Evolutionary conservation across 1,140 invertebrate genomes (phyloP).

Genomic region (Trachymyrmex septentrionalis): DNA sequence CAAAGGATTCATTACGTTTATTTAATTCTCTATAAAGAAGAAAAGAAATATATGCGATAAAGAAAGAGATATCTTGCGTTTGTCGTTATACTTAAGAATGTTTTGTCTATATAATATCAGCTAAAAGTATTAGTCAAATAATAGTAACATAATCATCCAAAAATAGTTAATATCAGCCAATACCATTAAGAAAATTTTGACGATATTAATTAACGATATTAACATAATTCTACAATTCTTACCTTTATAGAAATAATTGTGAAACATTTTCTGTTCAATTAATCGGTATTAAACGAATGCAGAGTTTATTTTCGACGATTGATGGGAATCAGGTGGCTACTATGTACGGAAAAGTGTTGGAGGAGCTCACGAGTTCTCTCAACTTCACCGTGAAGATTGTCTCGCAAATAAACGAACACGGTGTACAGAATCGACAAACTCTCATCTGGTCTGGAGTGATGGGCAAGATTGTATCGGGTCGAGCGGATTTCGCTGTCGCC

Average conservation of each 20-base stretch:
- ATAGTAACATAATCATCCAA: too few species aligned
- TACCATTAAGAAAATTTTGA: too few species aligned
- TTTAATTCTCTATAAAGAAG: too few species aligned
- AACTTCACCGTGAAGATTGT: constrained; percentile 61
- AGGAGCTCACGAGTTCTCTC: constrained; percentile 28
- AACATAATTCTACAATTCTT: too few species aligned
- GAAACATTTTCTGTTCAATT: constrained; percentile 5
- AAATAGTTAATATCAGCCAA: too few species aligned
- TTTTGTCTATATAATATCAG: too few species aligned
- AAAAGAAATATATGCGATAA: too few species aligned
- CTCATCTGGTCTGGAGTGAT: constrained; percentile 62
- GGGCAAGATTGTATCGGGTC: constrained; percentile 1
- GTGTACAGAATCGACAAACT: constrained; percentile 6
- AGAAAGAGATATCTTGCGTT: too few species aligned
- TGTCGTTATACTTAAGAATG: too few species aligned
- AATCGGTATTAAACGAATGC: neutral
- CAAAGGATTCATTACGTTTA: neutral
- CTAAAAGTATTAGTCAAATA: too few species aligned
- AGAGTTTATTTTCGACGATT: neutral
- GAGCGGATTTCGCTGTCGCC: constrained; percentile 56
- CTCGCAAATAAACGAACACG: neutral
- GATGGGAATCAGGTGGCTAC: neutral
- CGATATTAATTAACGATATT: too few species aligned
- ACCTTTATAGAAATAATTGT: neutral
- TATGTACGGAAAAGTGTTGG: neutral